These are phyloP conservation scores for Phthorimaea operculella DNA, from an alignment of 1,140 invertebrate genomes.

Conservation along the genomic window DNA sequence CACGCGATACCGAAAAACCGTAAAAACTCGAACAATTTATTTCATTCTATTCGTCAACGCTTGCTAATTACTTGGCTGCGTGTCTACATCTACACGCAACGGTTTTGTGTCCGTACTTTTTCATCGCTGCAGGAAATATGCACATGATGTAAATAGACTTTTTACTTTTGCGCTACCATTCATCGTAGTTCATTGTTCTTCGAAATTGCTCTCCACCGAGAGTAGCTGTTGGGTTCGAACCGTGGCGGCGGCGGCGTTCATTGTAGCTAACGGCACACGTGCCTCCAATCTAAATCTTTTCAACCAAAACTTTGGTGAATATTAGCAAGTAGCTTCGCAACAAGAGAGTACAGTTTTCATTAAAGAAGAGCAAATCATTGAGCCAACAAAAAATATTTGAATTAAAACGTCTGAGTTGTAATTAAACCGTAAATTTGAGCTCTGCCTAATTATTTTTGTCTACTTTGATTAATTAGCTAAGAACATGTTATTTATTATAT, in stretches of 20 bases:
- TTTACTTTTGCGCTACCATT: conserved; percentile 58
- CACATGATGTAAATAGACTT: conserved; percentile 59
- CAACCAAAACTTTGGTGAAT: not conserved
- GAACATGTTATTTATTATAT: too few species aligned
- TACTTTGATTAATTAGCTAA: too few species aligned
- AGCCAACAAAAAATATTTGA: too few species aligned
- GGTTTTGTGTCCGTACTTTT: conserved; percentile 30
- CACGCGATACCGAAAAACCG: not conserved
- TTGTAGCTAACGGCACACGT: conserved; percentile 11
- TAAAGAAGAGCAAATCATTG: too few species aligned
- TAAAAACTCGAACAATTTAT: not conserved
- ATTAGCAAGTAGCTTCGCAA: too few species aligned
- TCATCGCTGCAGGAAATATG: conserved; percentile 45
- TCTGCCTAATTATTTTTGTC: too few species aligned
- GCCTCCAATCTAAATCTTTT: conserved; percentile 8
- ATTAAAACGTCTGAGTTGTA: too few species aligned
- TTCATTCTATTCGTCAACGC: not conserved
- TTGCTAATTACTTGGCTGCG: conserved; percentile 21
- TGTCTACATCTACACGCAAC: conserved; percentile 14
- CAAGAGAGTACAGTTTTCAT: too few species aligned
- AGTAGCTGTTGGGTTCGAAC: conserved; percentile 42
- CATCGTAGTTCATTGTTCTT: conserved; percentile 62
- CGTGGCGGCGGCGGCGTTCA: conserved; percentile 25
- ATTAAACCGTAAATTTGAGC: too few species aligned
- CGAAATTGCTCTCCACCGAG: conserved; percentile 57